A percentile compares a stretch with the other conserved stretches of the same genome.
Evolutionary conservation across 1,140 invertebrate genomes (phyloP).

Genomic region (Rhynchophorus ferrugineus): DNA sequence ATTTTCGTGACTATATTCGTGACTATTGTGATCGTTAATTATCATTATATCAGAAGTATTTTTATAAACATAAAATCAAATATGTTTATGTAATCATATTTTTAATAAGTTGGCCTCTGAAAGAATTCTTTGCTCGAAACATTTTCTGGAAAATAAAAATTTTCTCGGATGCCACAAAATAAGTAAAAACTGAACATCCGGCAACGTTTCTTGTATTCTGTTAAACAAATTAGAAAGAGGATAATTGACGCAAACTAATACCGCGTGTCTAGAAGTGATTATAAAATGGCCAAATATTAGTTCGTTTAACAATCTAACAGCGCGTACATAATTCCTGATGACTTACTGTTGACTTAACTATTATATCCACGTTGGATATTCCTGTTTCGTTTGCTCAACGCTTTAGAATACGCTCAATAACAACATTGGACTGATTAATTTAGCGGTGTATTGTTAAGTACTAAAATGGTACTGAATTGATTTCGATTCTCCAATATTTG

Average conservation of each 20-base stretch:
- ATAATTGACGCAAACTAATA: constrained; percentile 6
- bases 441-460: neutral
- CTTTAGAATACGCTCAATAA: constrained; percentile 10
- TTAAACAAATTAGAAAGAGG: neutral
- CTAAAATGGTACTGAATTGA: neutral
- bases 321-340: constrained; percentile 18
- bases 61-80: too few species aligned
- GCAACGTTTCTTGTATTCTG: too few species aligned
- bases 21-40: too few species aligned
- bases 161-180: too few species aligned
- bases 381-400: neutral
- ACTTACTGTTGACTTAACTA: constrained; percentile 1
- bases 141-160: too few species aligned
- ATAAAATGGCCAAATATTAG: constrained; percentile 15
- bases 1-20: too few species aligned
- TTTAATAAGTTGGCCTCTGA: too few species aligned
- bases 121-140: too few species aligned
- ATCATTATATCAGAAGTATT: too few species aligned
- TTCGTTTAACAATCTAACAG: constrained; percentile 15
- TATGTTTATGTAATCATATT: too few species aligned
- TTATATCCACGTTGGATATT: constrained; percentile 10
- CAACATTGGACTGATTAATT: neutral
- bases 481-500: neutral
- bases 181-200: too few species aligned
- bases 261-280: neutral